Evolutionary conservation across 2,113 vertebrate genomes (phyloP), one percentile per base, ranked within the genome.

Genomic region (Cyprinodon brontotheroides): DNA sequence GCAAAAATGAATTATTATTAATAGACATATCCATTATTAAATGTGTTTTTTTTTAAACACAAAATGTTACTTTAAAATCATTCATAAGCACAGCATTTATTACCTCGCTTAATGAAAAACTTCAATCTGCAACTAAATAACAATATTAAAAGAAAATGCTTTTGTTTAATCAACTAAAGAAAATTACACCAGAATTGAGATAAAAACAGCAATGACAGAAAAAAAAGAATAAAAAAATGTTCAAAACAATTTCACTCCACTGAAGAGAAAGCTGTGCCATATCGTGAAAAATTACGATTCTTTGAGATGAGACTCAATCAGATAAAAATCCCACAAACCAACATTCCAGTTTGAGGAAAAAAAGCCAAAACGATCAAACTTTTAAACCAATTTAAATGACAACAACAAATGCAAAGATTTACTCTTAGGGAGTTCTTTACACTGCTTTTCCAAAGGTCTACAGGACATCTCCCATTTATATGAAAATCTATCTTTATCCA

Each of bases 401-500:
- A 93, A 91, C 93, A 93, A 90, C 92, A 90, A 93, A 91, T 92
- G 88, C 93, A 90, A 90, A 90, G 81, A 75, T 89, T 61, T 83
- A 81, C 91, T 89, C 87, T 90, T 89, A 79, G 86, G 74, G 62
- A 86, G 73, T 91, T 91, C 88, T 84, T 91, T 91, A 73, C 78
- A 68, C 92, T 90, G 87, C 83, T 89, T 91, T 93, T 87, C 92
- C 91, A 82, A 93, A 82, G 90, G 87, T 93, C 92, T 93, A 94
- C 92, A 92, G 90, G 91, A 91, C 92, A 92, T 90, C 92, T 92
- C 90, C 88, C 92, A 91, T 92, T 93, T 91, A 91, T 91, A 91
- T 87, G 80, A 83, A 88, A 94, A 94, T 95, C 90, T 93, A 92
- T 89, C 95, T 94, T 95, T 86, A 85, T 80, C 91, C 95, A 93